These are phyloP conservation scores for Operophtera brumata DNA, from an alignment of 2,888 invertebrate species.

Conservation along the genomic window DNA sequence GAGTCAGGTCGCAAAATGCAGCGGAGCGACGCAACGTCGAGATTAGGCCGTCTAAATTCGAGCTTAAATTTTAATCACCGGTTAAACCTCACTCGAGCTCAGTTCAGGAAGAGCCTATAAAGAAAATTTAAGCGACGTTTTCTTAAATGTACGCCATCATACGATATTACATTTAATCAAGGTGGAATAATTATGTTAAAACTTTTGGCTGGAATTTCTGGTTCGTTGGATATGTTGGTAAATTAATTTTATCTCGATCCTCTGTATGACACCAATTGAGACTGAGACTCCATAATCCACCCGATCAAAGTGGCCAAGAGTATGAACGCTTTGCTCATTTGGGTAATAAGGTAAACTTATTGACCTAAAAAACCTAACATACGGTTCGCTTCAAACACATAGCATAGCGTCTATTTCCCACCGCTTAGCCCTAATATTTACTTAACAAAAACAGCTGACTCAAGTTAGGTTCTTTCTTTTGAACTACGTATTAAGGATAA, in stretches of 20 bases:
- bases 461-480: no score
- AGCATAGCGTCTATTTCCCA: no score
- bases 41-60: constrained; percentile 75
- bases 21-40: constrained; percentile 60
- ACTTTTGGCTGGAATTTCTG: constrained; percentile 34
- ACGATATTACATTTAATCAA: constrained; percentile 44
- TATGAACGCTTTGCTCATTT: no score
- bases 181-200: constrained; percentile 41
- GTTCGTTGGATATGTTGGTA: constrained; percentile 26
- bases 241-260: constrained; percentile 25
- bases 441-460: no score
- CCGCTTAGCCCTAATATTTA: no score
- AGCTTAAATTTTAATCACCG: constrained; percentile 72
- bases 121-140: constrained; percentile 62
- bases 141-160: constrained; percentile 56
- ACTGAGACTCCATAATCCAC: not conserved
- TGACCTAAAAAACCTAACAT: no score
- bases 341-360: no score
- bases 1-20: constrained; percentile 62
- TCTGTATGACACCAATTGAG: constrained; percentile 2
- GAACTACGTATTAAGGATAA: no score
- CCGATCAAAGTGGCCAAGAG: no score
- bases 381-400: no score
- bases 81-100: constrained; percentile 59
- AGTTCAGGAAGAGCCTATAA: constrained; percentile 54